These are phyloP conservation scores for Netelia virgata DNA, from an alignment of 2,888 invertebrate genomes.

Conservation along the genomic window DNA sequence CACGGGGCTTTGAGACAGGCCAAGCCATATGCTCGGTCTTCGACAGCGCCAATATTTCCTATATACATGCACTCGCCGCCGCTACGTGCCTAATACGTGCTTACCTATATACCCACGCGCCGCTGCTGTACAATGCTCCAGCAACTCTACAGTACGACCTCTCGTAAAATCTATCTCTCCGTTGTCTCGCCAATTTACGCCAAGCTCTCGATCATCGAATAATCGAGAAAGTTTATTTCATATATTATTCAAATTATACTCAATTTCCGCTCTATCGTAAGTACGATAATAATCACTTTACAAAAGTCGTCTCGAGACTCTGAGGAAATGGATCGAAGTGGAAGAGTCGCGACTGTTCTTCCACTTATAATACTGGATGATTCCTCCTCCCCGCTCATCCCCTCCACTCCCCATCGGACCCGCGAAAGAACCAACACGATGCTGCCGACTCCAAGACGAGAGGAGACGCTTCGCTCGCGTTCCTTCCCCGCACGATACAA, in stretches of 20 bases:
- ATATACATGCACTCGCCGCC: neutral
- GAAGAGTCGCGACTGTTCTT: neutral
- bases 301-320: neutral
- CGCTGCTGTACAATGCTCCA: no score
- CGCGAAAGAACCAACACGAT: no score
- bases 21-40: neutral
- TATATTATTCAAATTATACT: neutral
- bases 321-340: neutral
- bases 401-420: no score
- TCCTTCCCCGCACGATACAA: slow-evolving; percentile 33
- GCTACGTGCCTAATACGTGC: neutral
- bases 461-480: slow-evolving; percentile 3
- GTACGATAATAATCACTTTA: neutral
- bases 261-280: neutral
- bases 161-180: no score
- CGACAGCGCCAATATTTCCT: neutral
- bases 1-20: neutral
- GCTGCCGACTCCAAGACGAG: neutral
- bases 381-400: no score
- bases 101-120: neutral
- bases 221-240: neutral
- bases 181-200: no score
- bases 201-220: no score
- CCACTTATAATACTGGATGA: neutral
- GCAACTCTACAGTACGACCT: neutral